Evolutionary conservation across 92 coral and sea anemone species (phyloP).

Genomic region (Galaxea fascicularis): DNA sequence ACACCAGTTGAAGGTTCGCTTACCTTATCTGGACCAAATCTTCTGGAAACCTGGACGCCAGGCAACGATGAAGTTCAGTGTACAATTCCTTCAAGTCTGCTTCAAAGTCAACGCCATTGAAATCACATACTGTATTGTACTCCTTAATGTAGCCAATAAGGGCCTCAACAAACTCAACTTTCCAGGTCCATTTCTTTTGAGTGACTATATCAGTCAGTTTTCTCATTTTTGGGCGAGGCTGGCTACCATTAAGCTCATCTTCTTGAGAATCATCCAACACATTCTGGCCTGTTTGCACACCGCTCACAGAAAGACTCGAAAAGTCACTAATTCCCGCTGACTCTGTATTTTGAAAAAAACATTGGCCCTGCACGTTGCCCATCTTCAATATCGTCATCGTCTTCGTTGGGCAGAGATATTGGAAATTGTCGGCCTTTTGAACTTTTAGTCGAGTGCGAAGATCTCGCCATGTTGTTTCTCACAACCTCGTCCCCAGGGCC

Average conservation of each 20-base stretch:
- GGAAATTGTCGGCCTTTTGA: conserved; percentile 7
- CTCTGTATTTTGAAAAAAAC: conserved; percentile 21
- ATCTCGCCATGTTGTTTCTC: conserved; percentile 28
- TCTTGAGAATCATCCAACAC: no score
- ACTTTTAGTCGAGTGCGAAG: conserved; percentile 10
- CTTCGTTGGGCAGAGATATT: conserved; percentile 25
- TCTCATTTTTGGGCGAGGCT: no score
- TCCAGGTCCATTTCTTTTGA: conserved; percentile 4
- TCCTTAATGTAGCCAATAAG: no score
- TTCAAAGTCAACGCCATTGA: no score
- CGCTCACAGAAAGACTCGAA: no score
- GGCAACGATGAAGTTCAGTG: no score
- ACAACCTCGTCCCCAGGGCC: conserved; percentile 1
- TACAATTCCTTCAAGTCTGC: no score
- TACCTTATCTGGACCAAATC: no score
- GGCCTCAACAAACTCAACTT: not conserved
- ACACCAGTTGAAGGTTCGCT: no score
- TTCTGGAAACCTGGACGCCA: no score
- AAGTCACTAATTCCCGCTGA: conserved; percentile 29
- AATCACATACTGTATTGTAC: not conserved
- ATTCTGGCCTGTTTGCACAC: no score
- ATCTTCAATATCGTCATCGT: conserved; percentile 9
- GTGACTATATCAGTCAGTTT: not conserved
- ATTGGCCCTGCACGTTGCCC: conserved; percentile 21
- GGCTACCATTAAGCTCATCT: no score